Evolutionary conservation across 2,113 vertebrate genomes (phyloP).

Genomic region (Heloderma charlesbogerti): DNA sequence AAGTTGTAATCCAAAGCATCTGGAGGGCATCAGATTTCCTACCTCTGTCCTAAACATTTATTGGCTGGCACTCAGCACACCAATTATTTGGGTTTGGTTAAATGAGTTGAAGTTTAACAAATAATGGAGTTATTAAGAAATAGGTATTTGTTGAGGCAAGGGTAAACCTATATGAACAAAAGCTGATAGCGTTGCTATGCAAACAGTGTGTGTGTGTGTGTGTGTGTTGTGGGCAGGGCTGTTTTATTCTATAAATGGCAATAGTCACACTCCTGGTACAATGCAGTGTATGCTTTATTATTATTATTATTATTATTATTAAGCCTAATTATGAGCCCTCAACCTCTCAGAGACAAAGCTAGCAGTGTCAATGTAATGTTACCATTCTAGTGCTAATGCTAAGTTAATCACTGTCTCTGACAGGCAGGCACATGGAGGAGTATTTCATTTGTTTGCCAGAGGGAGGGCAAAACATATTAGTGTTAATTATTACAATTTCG

Average conservation of each 20-base stretch:
- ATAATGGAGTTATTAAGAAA: neutral
- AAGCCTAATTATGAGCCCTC: neutral
- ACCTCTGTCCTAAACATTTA: neutral
- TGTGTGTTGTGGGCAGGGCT: neutral
- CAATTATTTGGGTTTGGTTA: neutral
- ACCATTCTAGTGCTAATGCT: neutral
- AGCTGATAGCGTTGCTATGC: neutral
- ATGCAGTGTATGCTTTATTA: neutral
- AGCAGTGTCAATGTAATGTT: neutral
- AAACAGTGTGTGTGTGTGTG: rapidly evolving
- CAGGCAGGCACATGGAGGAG: slow-evolving; percentile 59
- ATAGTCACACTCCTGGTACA: rapidly evolving
- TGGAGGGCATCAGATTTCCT: too few species aligned
- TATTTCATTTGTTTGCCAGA: slow-evolving; percentile 70
- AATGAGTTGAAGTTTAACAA: neutral
- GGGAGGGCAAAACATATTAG: slow-evolving; percentile 67
- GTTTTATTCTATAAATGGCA: neutral
- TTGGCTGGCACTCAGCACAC: neutral
- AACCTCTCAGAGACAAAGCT: slow-evolving; percentile 1
- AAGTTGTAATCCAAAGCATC: too few species aligned
- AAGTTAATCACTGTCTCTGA: slow-evolving; percentile 61
- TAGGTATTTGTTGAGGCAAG: neutral
- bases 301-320: too few species aligned
- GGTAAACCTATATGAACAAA: too few species aligned
- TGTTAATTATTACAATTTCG: slow-evolving; percentile 74